Conservation (phyloP, 2,797 vertebrate genomes). For the Prionace glauca region DNA sequence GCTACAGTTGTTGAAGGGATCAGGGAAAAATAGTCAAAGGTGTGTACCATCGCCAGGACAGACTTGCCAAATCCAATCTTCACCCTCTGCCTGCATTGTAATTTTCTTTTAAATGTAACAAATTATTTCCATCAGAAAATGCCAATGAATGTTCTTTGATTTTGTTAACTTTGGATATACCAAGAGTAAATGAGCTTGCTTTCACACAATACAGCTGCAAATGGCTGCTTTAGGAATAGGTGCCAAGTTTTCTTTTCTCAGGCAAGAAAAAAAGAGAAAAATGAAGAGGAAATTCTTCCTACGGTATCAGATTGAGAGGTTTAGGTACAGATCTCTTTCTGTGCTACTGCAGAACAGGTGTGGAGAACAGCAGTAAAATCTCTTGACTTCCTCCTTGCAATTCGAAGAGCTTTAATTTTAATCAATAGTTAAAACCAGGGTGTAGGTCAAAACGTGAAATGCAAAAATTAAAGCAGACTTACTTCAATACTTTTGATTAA, state of each 20-base stretch:
- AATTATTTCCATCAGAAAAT: neutral
- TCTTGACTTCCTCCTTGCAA: neutral
- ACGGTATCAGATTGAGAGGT: neutral
- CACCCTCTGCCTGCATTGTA: neutral
- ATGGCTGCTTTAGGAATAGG: neutral
- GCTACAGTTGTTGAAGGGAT: no score
- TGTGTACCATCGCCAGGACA: neutral
- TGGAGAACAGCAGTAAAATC: slow-evolving; percentile 1
- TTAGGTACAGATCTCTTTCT: neutral
- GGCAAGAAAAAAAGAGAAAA: neutral
- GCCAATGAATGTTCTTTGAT: neutral
- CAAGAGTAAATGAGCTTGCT: neutral
- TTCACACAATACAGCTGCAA: neutral
- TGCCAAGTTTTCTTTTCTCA: neutral
- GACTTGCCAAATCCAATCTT: neutral
- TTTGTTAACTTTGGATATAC: neutral
- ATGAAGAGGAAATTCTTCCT: neutral
- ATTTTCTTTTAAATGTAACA: neutral
- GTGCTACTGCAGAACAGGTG: neutral
- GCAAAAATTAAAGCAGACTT: neutral
- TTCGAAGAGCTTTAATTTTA: neutral
- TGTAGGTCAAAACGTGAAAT: neutral
- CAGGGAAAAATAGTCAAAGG: neutral
- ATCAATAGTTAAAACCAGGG: neutral
- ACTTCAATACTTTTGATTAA: neutral